These are phyloP conservation scores for Drosophila willistoni DNA, from an alignment of 1,140 invertebrate genomes.

Conservation along the genomic window DNA sequence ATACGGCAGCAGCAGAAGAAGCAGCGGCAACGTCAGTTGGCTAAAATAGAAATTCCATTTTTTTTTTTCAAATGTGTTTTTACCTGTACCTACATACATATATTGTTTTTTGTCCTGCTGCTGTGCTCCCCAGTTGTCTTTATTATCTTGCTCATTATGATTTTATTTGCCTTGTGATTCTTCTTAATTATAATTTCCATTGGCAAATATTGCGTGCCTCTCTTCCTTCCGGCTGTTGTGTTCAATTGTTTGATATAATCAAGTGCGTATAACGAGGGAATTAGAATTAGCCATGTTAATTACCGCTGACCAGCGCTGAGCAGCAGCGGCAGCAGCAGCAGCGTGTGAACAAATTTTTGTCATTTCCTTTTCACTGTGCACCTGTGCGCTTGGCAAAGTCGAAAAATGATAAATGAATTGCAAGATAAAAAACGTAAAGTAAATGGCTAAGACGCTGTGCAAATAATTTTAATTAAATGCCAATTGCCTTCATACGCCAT, in stretches of 20 bases:
- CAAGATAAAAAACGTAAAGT: constrained; percentile 49
- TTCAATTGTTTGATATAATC: constrained; percentile 13
- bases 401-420: constrained; percentile 59
- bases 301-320: constrained; percentile 24
- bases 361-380: constrained; percentile 53
- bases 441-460: constrained; percentile 56
- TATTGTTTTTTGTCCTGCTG: not conserved
- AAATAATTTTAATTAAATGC: constrained; percentile 80
- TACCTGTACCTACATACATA: not conserved
- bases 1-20: constrained; percentile 50
- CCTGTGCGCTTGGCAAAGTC: constrained; percentile 28
- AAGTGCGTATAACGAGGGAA: constrained; percentile 38
- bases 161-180: constrained; percentile 54
- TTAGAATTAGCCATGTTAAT: constrained; percentile 65
- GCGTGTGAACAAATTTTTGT: constrained; percentile 59
- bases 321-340: constrained; percentile 53
- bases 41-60: constrained; percentile 69
- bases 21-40: constrained; percentile 48
- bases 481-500: constrained; percentile 76
- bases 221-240: not conserved
- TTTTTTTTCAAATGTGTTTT: constrained; percentile 66
- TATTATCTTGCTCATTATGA: constrained; percentile 30
- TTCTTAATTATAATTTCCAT: constrained; percentile 64
- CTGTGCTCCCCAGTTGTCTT: constrained; percentile 34
- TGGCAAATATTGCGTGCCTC: constrained; percentile 28